Evolutionary conservation across 2,113 vertebrate genomes (phyloP).

Genomic region (Scomber japonicus): DNA sequence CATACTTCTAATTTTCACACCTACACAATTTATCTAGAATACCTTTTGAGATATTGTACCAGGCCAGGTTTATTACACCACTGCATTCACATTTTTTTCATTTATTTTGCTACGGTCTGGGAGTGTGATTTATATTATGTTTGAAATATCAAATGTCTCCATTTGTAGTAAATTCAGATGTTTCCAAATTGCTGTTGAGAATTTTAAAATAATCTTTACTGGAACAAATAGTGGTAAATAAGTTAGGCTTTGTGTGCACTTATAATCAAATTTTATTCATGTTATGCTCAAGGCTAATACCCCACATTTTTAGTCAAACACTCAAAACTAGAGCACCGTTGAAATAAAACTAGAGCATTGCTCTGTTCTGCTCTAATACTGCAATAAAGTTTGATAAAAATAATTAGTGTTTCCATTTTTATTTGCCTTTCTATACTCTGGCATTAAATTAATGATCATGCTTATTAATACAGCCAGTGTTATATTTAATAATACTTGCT

Average conservation of each 20-base stretch:
- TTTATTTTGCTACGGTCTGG: slow-evolving; percentile 7
- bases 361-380: slow-evolving; percentile 21
- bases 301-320: slow-evolving; percentile 55
- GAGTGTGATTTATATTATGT: slow-evolving; percentile 4
- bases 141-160: slow-evolving; percentile 20
- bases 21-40: slow-evolving; percentile 56
- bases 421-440: slow-evolving; percentile 40
- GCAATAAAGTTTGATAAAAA: slow-evolving; percentile 39
- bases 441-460: slow-evolving; percentile 40
- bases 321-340: slow-evolving; percentile 42
- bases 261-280: slow-evolving; percentile 59
- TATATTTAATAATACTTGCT: background rate
- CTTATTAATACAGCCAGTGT: slow-evolving; percentile 13
- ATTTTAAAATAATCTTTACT: slow-evolving; percentile 21
- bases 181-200: slow-evolving; percentile 2
- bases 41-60: slow-evolving; percentile 44
- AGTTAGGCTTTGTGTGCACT: slow-evolving; percentile 43
- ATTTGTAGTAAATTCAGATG: slow-evolving; percentile 14
- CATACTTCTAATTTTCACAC: slow-evolving; percentile 74
- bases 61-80: slow-evolving; percentile 19
- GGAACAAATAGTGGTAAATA: slow-evolving; percentile 61
- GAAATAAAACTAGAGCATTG: slow-evolving; percentile 42
- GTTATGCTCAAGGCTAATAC: slow-evolving; percentile 55
- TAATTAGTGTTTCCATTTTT: background rate
- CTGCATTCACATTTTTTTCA: background rate